Evolutionary conservation across 2,113 vertebrate species (phyloP), one percentile per base, ranked within the genome.

Genomic region (Desmodus rotundus): DNA sequence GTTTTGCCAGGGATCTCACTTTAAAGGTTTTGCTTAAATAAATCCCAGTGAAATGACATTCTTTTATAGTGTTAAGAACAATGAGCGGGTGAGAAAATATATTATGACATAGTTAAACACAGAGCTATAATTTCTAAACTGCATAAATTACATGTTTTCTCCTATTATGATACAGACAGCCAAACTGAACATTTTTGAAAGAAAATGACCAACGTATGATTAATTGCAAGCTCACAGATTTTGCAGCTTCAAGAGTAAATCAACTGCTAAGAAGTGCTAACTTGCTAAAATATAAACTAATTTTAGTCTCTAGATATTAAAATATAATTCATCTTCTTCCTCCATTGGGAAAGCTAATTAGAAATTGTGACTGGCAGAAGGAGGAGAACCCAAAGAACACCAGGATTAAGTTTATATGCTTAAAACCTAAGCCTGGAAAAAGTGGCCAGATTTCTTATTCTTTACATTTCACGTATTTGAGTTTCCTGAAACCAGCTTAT

Each of bases 301-400:
- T 99, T 99, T 99, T 98, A 98, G 99, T 98, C 98, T 98, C 98
- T 97, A 98, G 98, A 98, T 99, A 99, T 98, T 99, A 99, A 99
- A 99, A 99, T 99, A 99, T 98, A 99, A 99, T 99, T 98, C 98
- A 99, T 99, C 99, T 99, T 98, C 98, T 98, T 99, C 98, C 98
- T 99, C 98, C 98, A 96, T 89, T 95, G 95, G 99, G 98, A 98
- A 98, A 99, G 98, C 99, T 99, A 99, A 98, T 98, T 99, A 98
- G 98, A 98, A 99, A 99, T 99, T 98, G 98, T 98, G 99, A 99
- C 98, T 99, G 99, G 98, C 98, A 97, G 96, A 97, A 98, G 98
- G 98, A 98, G 98, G 98, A 97, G 97, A 98, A 98, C 98, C 97
- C 97, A 95, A 96, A 98, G 98, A 98, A 99, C 97, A 98, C 92